Base-by-base conservation (phyloP, 2,888 invertebrate genomes). In the Ypsolopha sequella region DNA sequence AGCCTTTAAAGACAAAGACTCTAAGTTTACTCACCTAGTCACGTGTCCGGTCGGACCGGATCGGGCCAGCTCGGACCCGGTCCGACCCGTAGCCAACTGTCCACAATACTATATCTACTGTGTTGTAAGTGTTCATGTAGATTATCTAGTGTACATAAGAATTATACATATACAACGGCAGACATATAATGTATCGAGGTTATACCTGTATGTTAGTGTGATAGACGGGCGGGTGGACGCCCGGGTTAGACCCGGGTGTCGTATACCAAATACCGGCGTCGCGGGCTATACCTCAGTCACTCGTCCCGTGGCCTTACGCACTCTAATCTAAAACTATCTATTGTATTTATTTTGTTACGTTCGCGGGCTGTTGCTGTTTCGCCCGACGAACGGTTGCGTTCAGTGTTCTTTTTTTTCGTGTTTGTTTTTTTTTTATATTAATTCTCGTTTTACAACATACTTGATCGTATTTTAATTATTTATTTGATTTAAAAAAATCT, bases 271-370 rank as follows among this genome's bases (percentile, higher is more conserved):
- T 74, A 74, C 65, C 58, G 62, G 72, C 72, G 79, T 80, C 80
- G 80, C 79, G 80, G 80, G 80, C 80, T 79, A 41, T 11, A 81
- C 80, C 82, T 81, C 82, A 80, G 80, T 81, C 80, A 80, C 78
- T 79, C 80, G 79, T 68, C 80, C 80, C 84, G 80, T 79, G 80
- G 74, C 80, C 76, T 74, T 78, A 75, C 73, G 70, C 24, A 24
- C 24, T 24, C 24, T 24, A 24, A 24, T 24, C 24, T 24, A 24
- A 74, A 67, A 33, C 24, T 52, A 13, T 48, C 13, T 48, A 35
- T 69, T 76, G 71, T 81, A 82, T 84, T 82, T 84, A 80, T 85
- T 81, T 82, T 80, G 82, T 84, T 82, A 77, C 73, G 76, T 77
- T 75, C 77, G 73, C 62, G 79, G 80, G 80, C 77, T 77, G 85